Evolutionary conservation across 2,888 invertebrate species (phyloP), one percentile per base, ranked within the genome.

Genomic region (Ecdyonurus torrentis): DNA sequence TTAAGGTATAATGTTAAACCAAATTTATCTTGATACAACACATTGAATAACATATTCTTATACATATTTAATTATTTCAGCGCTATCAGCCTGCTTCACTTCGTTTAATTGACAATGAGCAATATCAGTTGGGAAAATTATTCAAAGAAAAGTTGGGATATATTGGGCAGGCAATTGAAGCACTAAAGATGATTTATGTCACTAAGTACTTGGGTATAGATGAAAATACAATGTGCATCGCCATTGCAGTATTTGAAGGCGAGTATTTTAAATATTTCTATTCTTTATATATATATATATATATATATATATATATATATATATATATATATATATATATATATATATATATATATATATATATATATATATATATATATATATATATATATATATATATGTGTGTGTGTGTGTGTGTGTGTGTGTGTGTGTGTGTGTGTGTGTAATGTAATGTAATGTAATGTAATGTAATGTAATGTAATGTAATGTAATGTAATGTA

Each of bases 91-190:
- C 82, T 37, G 80, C 82, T n/a, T 82, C 82, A 1, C 76, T 83
- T 23, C 71, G 83, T 63, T 72, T 83, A 1, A 78, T 83, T 75
- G 82, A 83, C 70, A 83, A 83, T 69, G 78, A 81, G 65, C 83
- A 83, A 70, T 83, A 82, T 68, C 76, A 78, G 67, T 81, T 83
- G 75, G 82, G 70, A 7, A 69, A 70, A 20, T 67, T 69, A 19
- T 65, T 70, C 10, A 67, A 70, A 52, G 65, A 69, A 19, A 65
- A 65, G 37, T 64, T 65, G 18, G 68, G 68, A 7, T 75, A 76
- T 10, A 68, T 75, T 58, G 67, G 74, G 19, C 70, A 74, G n/a
- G 71, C 79, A 66, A 70, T 76, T 52, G 79, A 79, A 65, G 75
- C 75, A 0, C 67, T 79, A 2, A 79, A 81, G 70, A 79, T 79